Evolutionary conservation across 2,888 invertebrate genomes (phyloP), one percentile per base, ranked within the genome.

Genomic region (Nesidiocoris tenuis): DNA sequence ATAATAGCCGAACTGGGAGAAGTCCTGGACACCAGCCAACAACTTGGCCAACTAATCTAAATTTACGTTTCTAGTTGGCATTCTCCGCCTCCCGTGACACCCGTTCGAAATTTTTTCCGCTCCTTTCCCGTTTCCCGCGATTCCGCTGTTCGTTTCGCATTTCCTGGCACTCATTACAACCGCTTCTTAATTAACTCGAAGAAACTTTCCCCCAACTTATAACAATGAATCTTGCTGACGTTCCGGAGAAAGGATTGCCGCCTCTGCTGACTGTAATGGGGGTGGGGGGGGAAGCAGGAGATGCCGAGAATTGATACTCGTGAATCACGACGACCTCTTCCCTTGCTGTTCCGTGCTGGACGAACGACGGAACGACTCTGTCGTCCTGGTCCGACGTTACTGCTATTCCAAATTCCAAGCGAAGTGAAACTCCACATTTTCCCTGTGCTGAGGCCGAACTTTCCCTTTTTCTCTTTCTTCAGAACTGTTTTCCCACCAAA

Each of bases 31-130:
- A 12, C 63, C n/a, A 63, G 63, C 63, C 63, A 63, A 22, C 22
- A 63, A 63, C 63, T 22, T 21, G 22, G 22, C 63, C 63, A 63
- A 63, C 63, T 63, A 21, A 63, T 63, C 21, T 63, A 63, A 63
- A 63, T 63, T 63, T 63, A 63, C 63, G 63, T 23, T 23, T 63
- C 63, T 63, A 22, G 63, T 63, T 63, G 63, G 63, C 63, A 63
- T 63, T 63, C 63, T 22, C 63, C 23, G 18, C 63, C 7, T 22
- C 63, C 63, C 39, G 39, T 39, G 39, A 39, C 39, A 39, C 39
- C 39, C 39, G 5, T 39, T 39, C 39, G 39, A 39, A 39, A 7
- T 39, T n/a, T 39, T 39, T 39, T 39, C 12, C 39, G 3, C 12
- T 3, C 39, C 12, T 39, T 39, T 39, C 39, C 39, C 39, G n/a